Evolutionary conservation across 2,888 invertebrate genomes (phyloP), one percentile per base, ranked within the genome.

Genomic region (Melieria omissa): DNA sequence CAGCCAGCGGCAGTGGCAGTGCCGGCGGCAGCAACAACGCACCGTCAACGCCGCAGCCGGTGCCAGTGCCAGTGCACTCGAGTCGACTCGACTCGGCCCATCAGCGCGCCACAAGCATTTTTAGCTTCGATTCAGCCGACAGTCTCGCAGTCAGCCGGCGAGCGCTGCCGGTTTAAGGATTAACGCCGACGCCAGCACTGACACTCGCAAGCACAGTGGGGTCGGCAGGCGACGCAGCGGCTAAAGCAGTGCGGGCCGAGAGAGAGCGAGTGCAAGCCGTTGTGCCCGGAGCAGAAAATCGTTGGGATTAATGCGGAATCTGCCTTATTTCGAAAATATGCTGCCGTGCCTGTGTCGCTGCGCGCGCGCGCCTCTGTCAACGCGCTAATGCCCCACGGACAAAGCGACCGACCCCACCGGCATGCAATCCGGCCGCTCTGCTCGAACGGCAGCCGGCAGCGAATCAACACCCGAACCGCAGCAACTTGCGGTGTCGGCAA

Each of bases 141-240:
- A 65, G 70, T 54, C 57, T 45, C 70, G 65, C 70, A 65, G 60
- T 64, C 58, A 60, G 64, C 52, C 66, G 42, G 71, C 70, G 79
- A 79, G 81, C 81, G 73, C 83, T 71, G 71, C 65, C 81, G 85
- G 85, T 83, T 85, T 86, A 86, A 86, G 85, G 85, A 85, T 85
- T 85, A 85, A 86, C 85, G 83, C 81, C 81, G 82, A 84, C 82
- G 80, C 29, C 82, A 83, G 80, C 74, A 75, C 57, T 41, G n/a
- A 52, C 62, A 65, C 64, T 57, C 54, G 57, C 72, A 46, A 12
- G 29, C 29, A 29, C 29, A 29, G 29, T 29, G 29, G 29, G 29
- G 29, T 29, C 29, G 29, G 29, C 29, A 29, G 29, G 29, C 29
- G 29, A 2, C 29, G 29, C 29, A 29, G 29, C 29, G 29, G 29